Evolutionary conservation across 1,140 invertebrate species (phyloP).

Genomic region (Pogonognathellus flavescens): DNA sequence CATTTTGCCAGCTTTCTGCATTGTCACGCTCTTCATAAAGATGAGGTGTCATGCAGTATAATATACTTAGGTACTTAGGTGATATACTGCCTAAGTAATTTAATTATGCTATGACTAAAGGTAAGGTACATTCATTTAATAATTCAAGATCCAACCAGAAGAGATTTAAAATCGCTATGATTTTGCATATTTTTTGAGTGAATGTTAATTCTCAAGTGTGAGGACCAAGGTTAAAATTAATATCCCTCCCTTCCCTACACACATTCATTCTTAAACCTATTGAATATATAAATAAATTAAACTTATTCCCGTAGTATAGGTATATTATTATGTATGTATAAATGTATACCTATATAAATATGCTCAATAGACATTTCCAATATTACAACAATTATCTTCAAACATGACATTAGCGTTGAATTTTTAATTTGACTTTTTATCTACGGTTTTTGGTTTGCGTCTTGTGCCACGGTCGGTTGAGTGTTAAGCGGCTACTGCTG

Average conservation of each 20-base stretch:
- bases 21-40: neutral
- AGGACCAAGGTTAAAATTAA: slow-evolving; percentile 11
- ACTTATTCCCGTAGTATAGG: neutral
- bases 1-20: neutral
- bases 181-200: slow-evolving; percentile 24
- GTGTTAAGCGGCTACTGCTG: neutral
- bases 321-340: too few relatives aligned
- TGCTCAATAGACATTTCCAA: neutral
- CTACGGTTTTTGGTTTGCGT: neutral
- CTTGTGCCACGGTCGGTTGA: neutral
- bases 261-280: neutral
- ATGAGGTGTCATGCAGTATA: neutral
- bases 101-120: neutral
- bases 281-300: neutral
- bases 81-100: neutral
- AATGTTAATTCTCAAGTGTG: neutral
- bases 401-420: neutral
- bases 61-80: neutral
- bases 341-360: too few relatives aligned
- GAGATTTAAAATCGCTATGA: slow-evolving; percentile 23
- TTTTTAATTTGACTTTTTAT: neutral
- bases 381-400: neutral
- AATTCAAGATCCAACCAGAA: slow-evolving; percentile 1
- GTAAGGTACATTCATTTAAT: neutral
- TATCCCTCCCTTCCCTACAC: neutral